Conservation (phyloP, 2,888 invertebrate species). For the Trichopria drosophilae region DNA sequence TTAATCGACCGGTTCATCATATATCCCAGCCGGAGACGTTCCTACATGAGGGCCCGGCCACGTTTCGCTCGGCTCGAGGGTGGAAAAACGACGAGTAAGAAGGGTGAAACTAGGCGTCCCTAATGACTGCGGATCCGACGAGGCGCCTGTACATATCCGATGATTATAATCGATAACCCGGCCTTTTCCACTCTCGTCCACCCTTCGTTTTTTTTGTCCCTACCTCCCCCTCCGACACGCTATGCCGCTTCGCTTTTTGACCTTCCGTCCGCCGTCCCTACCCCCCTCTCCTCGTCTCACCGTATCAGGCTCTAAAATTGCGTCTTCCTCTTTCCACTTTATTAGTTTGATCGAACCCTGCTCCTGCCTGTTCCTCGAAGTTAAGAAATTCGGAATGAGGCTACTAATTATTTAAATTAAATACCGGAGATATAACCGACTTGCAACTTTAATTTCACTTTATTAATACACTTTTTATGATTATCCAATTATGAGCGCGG, state of each 20-base stretch:
- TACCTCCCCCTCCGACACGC: constrained; percentile 15
- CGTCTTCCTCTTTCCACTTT: neutral
- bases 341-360: too few relatives aligned
- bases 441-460: too few relatives aligned
- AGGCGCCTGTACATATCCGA: constrained; percentile 43
- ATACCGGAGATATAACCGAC: too few relatives aligned
- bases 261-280: too few relatives aligned
- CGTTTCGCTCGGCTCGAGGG: neutral
- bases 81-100: constrained; percentile 20
- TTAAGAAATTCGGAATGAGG: too few relatives aligned
- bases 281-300: neutral
- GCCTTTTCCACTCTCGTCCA: constrained; percentile 26
- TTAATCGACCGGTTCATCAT: constrained; percentile 27
- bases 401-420: too few relatives aligned
- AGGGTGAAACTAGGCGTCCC: constrained; percentile 45
- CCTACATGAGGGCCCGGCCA: constrained; percentile 30
- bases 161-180: constrained; percentile 54
- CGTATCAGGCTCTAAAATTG: neutral
- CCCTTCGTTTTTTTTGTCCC: constrained; percentile 5
- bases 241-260: too few relatives aligned
- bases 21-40: constrained; percentile 26
- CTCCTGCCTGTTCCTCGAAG: too few relatives aligned
- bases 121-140: constrained; percentile 51
- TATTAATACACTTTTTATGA: too few relatives aligned
- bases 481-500: too few relatives aligned